Evolutionary conservation across 2,113 vertebrate species (phyloP), one percentile per base, ranked within the genome.

Genomic region (Oceanites oceanicus): DNA sequence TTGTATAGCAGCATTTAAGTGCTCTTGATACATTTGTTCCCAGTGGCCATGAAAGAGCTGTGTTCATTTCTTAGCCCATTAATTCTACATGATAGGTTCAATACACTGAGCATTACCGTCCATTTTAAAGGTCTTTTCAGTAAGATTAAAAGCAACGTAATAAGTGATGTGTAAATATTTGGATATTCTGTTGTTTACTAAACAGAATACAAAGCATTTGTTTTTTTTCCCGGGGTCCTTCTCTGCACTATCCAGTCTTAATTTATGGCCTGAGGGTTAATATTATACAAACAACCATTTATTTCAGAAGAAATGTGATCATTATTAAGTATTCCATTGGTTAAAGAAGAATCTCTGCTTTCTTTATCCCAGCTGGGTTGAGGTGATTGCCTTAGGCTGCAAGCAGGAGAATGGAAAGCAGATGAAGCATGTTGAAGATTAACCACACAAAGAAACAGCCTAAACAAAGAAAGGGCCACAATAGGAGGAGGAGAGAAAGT

Each of bases 401-500:
- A 81, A 55, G 53, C 78, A 76, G 79, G 65, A 70, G 86, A 97
- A 97, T 84, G 75, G 78, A 94, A 96, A 96, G 50, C 91, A 96
- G 86, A 92, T 96, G 90, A 95, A 89, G 68, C 75, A 79, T 89
- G 76, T n/a, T 81, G 86, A 89, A 89, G 68, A 93, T 94, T 92
- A 95, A 76, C n/a, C 17, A 49, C 76, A 94, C 81, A 95, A 96
- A 95, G 74, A 92, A 92, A 79, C 29, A 86, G 61, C 78, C 42
- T 61, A 79, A 92, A 92, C 80, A 95, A 88, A 96, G 93, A 75
- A 50, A 58, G 6, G 25, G 21, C 66, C 71, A 20, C 2, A 52
- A 42, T 9, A 50, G 30, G 9, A 94, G 53, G 10, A 58, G 45
- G 15, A 75, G 44, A 70, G 50, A 68, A 45, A 79, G 34, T 53